Base-by-base conservation (phyloP, 1,140 invertebrate genomes). In the Rhysida immarginata region DNA sequence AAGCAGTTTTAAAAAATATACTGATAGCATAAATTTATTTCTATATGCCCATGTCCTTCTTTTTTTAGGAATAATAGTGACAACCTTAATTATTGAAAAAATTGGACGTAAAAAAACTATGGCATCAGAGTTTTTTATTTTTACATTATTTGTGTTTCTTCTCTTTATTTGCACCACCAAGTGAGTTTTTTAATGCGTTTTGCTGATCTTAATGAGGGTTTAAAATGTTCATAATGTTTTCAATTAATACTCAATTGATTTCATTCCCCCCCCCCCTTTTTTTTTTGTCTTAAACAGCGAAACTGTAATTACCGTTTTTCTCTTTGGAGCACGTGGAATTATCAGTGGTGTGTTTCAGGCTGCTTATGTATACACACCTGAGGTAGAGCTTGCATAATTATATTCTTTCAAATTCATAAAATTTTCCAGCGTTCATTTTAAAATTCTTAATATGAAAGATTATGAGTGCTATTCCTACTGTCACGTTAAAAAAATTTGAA, bases 291-390 rank as follows among this genome's bases (percentile, higher is more conserved):
- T 51, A 60, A 77, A 66, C 69, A 90, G 83, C 64, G 82, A 88
- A 56, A 78, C 79, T 13, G 78, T 83, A 51, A 74, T 94, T 35
- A 95, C 89, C 0, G 73, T 86, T 29, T 81, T 92, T 50, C 70
- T 96, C 45, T 96, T 96, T 70, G 67, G 94, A 58, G 87, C 90
- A 0, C 76, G 93, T 65, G 91, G 87, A 2, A 85, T 96, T 54
- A 92, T 96, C 59, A 90, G 89, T 26, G 88, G 90, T 1, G 81
- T 93, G 2, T 96, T 96, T 66, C 90, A 94, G 77, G 89, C 88
- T 16, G 87, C 88, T 0, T 96, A 96, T 66, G 89, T 96, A 16
- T 96, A 96, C 64, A 95, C 92, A 16, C 89, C 91, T 23, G 91
- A 95, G 77, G 86, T 93, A 26, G 11, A n/a, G n/a, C n/a, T n/a